Conservation (phyloP, 2,888 invertebrate genomes). For the Brachypterus glaber region DNA sequence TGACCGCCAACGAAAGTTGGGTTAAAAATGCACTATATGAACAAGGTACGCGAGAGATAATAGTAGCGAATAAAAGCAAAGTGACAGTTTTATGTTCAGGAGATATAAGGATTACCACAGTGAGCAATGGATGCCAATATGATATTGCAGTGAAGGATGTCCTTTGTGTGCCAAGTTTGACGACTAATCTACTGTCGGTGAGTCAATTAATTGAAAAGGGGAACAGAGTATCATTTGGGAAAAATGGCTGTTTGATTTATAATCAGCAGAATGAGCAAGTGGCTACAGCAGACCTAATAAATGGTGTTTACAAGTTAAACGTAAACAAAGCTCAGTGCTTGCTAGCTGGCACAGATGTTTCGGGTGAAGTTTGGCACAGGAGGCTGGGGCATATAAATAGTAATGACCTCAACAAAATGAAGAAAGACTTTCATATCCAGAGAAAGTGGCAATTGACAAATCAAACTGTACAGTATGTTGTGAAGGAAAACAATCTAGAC, state of each 20-base stretch:
- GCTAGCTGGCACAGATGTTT: not conserved
- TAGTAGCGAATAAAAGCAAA: slow-evolving; percentile 16
- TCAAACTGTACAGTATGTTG: slow-evolving; percentile 6
- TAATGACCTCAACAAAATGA: slow-evolving; percentile 12
- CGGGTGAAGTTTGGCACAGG: slow-evolving; percentile 17
- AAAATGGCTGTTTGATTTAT: slow-evolving; percentile 19
- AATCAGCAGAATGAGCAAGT: slow-evolving; percentile 16
- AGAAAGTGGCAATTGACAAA: no score
- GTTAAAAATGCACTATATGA: slow-evolving; percentile 9
- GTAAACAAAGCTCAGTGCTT: slow-evolving; percentile 2
- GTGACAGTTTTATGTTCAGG: slow-evolving; percentile 18
- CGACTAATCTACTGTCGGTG: slow-evolving; percentile 6
- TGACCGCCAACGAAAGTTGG: slow-evolving; percentile 16
- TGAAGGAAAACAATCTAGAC: slow-evolving; percentile 7
- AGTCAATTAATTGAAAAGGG: slow-evolving; percentile 22
- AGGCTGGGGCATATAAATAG: slow-evolving; percentile 17
- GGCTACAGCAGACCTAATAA: slow-evolving; percentile 16
- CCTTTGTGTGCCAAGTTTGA: slow-evolving; percentile 3
- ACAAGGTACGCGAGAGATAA: slow-evolving; percentile 12
- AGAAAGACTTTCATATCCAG: slow-evolving; percentile 10
- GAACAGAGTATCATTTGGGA: slow-evolving; percentile 19
- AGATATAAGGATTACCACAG: slow-evolving; percentile 16
- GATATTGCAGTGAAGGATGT: slow-evolving; percentile 8
- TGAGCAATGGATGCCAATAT: slow-evolving; percentile 3
- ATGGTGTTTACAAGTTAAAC: slow-evolving; percentile 21